Evolutionary conservation across 23 tunicate genomes (phyloP).

Genomic region (Clavelina lepadiformis): DNA sequence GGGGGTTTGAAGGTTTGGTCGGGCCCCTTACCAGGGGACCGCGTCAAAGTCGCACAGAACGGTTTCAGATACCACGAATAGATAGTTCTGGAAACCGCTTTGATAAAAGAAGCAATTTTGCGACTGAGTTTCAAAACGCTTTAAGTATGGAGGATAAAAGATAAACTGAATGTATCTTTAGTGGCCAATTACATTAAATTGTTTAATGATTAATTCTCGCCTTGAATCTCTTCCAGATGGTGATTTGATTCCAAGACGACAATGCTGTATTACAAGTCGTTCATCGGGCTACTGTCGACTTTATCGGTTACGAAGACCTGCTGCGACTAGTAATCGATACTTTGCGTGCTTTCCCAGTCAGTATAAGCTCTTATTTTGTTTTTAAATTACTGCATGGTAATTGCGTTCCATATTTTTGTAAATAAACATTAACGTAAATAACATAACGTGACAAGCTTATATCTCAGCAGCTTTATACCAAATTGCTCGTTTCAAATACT

Average conservation of each 20-base stretch:
- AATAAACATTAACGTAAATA: no score
- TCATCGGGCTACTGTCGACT: slow-evolving; percentile 8
- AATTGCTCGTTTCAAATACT: no score
- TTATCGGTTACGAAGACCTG: slow-evolving; percentile 12
- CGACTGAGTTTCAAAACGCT: no score
- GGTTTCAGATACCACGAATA: slow-evolving; percentile 27
- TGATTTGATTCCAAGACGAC: slow-evolving; percentile 25
- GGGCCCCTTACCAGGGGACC: slow-evolving; percentile 8
- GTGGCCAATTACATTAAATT: no score
- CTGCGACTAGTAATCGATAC: slow-evolving; percentile 10
- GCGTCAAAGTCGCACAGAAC: slow-evolving; percentile 12
- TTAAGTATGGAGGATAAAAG: no score
- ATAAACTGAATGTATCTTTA: no score
- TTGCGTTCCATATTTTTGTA: no score
- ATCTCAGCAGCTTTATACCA: not conserved
- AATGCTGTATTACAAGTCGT: slow-evolving; percentile 15
- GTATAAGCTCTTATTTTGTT: no score
- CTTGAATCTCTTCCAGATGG: slow-evolving; percentile 5
- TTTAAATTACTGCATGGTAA: no score
- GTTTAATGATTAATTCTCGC: no score
- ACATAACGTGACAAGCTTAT: not conserved
- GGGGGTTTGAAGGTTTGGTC: not conserved
- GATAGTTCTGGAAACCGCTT: slow-evolving; percentile 1
- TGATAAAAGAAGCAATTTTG: no score
- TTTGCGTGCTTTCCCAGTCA: slow-evolving; percentile 1